phyloP scores from a whole-genome alignment of 2,797 vertebrate genomes.

The Rhinella marina region DNA sequence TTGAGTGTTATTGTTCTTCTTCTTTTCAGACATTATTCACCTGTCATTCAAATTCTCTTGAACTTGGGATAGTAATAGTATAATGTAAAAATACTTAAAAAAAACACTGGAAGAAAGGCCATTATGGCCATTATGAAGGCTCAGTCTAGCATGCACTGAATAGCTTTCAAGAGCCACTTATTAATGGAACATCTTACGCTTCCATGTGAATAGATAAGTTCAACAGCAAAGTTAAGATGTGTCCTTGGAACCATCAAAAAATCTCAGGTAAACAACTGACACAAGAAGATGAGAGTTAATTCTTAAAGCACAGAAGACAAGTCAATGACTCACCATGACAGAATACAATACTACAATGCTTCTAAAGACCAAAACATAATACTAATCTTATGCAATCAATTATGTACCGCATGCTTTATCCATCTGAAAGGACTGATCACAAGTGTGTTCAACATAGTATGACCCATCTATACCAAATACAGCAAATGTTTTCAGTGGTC shows the following conservation, averaged over 20 bases:
- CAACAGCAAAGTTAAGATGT: neutral
- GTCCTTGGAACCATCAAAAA: neutral
- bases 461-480: neutral
- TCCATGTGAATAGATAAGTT: neutral
- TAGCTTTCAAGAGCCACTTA: neutral
- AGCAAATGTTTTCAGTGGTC: neutral
- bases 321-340: neutral
- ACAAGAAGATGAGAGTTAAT: neutral
- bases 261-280: neutral
- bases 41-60: neutral
- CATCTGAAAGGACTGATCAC: neutral
- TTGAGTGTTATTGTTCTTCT: neutral
- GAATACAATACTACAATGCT: neutral
- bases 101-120: neutral
- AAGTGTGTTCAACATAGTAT: neutral
- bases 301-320: too few species aligned
- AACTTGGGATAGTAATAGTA: neutral
- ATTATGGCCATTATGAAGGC: neutral
- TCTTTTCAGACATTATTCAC: neutral
- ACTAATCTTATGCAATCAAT: neutral
- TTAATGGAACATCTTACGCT: neutral
- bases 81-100: neutral
- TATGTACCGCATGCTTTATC: neutral
- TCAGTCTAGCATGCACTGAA: neutral
- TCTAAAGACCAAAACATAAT: neutral